phyloP scores from a whole-genome alignment of 2,888 invertebrate species.

The Caenorhabditis zanzibari region DNA sequence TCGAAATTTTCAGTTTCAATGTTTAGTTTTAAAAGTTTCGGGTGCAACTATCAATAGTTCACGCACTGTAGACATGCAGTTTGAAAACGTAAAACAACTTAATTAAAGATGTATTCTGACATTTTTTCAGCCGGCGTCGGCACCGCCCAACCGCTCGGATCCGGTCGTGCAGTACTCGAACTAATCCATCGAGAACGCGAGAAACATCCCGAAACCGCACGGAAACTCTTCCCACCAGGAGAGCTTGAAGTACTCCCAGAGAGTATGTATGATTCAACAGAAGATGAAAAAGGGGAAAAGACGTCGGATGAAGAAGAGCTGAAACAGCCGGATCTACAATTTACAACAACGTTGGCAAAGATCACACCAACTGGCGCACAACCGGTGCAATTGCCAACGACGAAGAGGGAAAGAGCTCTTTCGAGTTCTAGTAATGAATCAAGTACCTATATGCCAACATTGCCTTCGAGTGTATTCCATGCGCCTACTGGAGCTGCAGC shows the following conservation, averaged over 20 bases:
- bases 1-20: too few relatives aligned
- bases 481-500: conserved; percentile 66
- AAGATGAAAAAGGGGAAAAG: conserved; percentile 67
- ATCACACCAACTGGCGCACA: conserved; percentile 18
- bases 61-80: too few relatives aligned
- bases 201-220: conserved; percentile 39
- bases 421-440: conserved; percentile 72
- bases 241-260: conserved; percentile 68
- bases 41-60: too few relatives aligned
- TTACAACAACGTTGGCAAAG: not conserved
- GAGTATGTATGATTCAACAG: conserved; percentile 67
- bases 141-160: conserved; percentile 81
- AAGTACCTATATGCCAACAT: conserved; percentile 75
- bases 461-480: conserved; percentile 73
- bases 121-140: conserved; percentile 70
- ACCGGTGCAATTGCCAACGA: conserved; percentile 35
- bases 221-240: conserved; percentile 51
- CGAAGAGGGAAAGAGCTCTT: conserved; percentile 68
- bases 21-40: too few relatives aligned
- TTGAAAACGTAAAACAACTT: too few relatives aligned
- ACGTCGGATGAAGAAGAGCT: conserved; percentile 49
- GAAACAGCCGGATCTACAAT: conserved; percentile 8
- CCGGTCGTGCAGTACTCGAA: conserved; percentile 71
- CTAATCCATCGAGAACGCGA: conserved; percentile 63
- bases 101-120: too few relatives aligned